Conservation (phyloP, 2,113 vertebrate species). For the Alexandromys fortis region DNA sequence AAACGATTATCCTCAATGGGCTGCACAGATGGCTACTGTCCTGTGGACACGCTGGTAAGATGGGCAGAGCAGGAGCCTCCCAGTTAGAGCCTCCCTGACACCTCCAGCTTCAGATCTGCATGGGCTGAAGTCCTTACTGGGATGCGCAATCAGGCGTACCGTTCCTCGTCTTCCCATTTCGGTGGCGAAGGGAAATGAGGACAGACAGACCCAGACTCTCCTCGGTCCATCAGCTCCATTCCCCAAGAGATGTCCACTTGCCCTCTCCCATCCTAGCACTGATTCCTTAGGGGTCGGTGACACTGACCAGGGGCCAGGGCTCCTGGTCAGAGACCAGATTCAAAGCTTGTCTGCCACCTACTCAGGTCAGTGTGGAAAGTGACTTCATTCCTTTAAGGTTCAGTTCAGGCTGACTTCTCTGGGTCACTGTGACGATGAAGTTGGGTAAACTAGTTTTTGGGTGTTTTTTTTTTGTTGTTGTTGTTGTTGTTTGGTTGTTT, state of each 20-base stretch:
- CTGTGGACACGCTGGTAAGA: background rate
- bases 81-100: background rate
- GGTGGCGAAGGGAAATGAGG: background rate
- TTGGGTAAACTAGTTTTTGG: background rate
- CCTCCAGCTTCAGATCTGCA: constrained; percentile 22
- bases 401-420: background rate
- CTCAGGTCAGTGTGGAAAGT: background rate
- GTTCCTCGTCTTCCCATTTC: background rate
- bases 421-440: background rate
- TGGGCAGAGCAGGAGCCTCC: background rate
- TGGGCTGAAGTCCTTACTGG: background rate
- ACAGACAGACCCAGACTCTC: background rate
- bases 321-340: background rate
- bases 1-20: background rate
- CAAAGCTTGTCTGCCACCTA: background rate
- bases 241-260: background rate
- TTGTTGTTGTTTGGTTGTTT: no score
- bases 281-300: background rate
- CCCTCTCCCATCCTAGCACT: background rate
- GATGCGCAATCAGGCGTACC: background rate
- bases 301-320: background rate
- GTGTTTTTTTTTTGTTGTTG: no score
- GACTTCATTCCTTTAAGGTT: constrained; percentile 1
- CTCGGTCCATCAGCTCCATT: background rate
- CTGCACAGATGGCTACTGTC: background rate